Base-by-base conservation (phyloP, 2,888 invertebrate genomes). In the Steinernema scapterisci region DNA sequence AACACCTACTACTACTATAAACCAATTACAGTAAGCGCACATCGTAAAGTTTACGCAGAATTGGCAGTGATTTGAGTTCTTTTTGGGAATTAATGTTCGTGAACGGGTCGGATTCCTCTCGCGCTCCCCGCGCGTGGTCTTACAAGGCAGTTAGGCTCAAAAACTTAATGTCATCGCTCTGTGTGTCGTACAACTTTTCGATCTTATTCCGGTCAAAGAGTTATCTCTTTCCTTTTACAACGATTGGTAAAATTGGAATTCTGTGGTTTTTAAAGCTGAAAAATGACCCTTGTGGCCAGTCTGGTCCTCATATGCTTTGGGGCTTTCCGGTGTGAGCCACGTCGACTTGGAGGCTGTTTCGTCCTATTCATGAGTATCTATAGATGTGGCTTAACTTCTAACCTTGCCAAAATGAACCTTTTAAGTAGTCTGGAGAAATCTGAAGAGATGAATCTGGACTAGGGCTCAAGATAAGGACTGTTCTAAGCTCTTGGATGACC, bases 91-190 rank as follows among this genome's bases (percentile, higher is more conserved):
- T 63, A 63, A 63, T 27, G 63, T 63, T 63, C 63, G 63, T 48
- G 63, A 63, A 63, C 63, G 31, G 27, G 63, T 25, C 63, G 31
- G 23, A 48, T 48, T 48, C 48, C 48, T 54, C 54, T n/a, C n/a
- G n/a, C n/a, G 19, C 19, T 2, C 23, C 13, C 31, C 31, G 63
- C 63, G 63, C 38, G 63, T 63, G 63, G 27, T 63, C 63, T 38
- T 63, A 63, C 63, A 63, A 38, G 63, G 63, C 25, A 27, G 63
- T 63, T 63, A 63, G 38, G 63, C 63, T 38, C 63, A 63, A 63
- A 63, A 63, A 63, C 31, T 63, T 63, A 38, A 63, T 63, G 63
- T 63, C 63, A 16, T 25, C 38, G 38, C 38, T 38, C 38, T 38
- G 13, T 16, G 23, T 54, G 63, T 63, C 63, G 63, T 38, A 31